Conservation (phyloP, 2,888 invertebrate species). For the Parnassius apollo region DNA sequence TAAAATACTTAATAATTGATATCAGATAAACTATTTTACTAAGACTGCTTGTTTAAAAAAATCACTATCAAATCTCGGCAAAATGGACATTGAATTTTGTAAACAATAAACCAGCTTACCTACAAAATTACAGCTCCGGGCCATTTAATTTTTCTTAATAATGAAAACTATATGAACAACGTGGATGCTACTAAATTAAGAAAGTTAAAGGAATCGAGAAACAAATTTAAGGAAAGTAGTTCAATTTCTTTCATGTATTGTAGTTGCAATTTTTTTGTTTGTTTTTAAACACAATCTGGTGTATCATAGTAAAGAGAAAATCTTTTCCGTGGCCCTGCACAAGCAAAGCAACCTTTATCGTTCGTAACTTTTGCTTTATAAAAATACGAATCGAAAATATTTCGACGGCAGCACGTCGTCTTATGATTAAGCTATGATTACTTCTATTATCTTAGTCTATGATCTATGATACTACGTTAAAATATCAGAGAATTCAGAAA, state of each 20-base stretch:
- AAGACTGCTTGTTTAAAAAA: constrained; percentile 34
- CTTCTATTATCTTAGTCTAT: constrained; percentile 70
- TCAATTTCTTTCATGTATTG: not conserved
- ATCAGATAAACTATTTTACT: constrained; percentile 36
- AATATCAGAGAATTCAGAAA: constrained; percentile 81
- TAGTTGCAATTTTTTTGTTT: no score
- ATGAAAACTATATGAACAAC: constrained; percentile 14
- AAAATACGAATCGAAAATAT: constrained; percentile 81
- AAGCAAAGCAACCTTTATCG: constrained; percentile 77
- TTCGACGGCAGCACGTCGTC: constrained; percentile 74
- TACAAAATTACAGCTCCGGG: constrained; percentile 59
- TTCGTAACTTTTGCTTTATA: constrained; percentile 80
- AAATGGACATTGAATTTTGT: constrained; percentile 40
- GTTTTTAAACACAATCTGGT: not conserved
- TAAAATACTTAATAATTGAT: constrained; percentile 35
- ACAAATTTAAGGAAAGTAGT: constrained; percentile 7
- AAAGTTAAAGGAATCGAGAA: constrained; percentile 1
- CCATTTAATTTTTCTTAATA: constrained; percentile 52
- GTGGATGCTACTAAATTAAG: constrained; percentile 3
- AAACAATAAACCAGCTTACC: constrained; percentile 46
- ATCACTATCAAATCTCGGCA: constrained; percentile 33
- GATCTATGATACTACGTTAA: constrained; percentile 72
- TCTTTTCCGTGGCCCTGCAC: constrained; percentile 70
- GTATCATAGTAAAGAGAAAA: constrained; percentile 36
- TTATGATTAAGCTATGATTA: constrained; percentile 76